These are phyloP conservation scores for Sinella curviseta DNA, from an alignment of 1,140 invertebrate genomes.

Conservation along the genomic window DNA sequence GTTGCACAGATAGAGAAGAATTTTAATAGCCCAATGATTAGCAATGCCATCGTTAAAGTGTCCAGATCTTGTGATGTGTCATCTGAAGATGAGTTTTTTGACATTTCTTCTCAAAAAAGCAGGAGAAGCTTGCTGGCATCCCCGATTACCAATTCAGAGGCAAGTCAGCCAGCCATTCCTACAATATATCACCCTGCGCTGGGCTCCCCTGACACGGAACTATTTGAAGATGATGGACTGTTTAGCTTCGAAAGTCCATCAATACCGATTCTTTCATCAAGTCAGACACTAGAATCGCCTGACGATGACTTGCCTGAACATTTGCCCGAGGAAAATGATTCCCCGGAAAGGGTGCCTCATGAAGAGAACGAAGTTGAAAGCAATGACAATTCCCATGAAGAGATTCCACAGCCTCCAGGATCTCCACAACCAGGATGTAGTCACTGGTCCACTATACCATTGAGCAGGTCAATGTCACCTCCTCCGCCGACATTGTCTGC, in stretches of 20 bases:
- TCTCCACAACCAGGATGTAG: slow-evolving; percentile 10
- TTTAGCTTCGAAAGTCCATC: slow-evolving; percentile 23
- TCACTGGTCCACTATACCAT: neutral
- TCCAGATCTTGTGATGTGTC: neutral
- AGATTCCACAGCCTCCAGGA: neutral
- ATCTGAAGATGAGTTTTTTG: neutral
- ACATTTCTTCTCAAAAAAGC: neutral
- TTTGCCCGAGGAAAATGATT: neutral
- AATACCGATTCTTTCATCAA: neutral
- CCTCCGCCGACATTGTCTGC: neutral
- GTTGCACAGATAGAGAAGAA: neutral
- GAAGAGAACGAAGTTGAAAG: too few species aligned
- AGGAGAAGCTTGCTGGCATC: neutral
- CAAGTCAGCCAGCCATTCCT: neutral
- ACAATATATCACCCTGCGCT: neutral
- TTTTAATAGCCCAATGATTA: neutral
- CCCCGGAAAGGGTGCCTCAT: too few species aligned
- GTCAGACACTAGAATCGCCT: too few species aligned
- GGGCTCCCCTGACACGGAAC: neutral
- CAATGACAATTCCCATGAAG: neutral
- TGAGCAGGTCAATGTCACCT: neutral
- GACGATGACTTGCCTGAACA: too few species aligned
- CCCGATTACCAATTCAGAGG: neutral
- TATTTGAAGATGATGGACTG: slow-evolving; percentile 2
- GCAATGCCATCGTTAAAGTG: neutral